Conservation (phyloP, 1,140 invertebrate genomes). For the Orius insidiosus region DNA sequence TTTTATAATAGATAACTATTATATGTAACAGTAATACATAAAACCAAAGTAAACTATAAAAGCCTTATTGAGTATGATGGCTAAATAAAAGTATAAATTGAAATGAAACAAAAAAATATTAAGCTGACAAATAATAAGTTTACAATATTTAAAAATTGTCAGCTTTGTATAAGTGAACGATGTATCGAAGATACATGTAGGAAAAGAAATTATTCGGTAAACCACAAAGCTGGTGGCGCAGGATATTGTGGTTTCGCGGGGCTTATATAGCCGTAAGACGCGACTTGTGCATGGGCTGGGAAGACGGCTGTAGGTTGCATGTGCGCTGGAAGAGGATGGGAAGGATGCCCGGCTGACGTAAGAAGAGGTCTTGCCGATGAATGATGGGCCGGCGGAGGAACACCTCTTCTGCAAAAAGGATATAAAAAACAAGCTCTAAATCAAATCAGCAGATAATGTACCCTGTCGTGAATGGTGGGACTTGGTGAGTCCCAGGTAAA, state of each 20-base stretch:
- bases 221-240: slow-evolving; percentile 55
- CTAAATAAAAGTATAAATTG: background rate
- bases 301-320: slow-evolving; percentile 50
- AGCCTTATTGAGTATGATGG: background rate
- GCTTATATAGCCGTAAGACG: slow-evolving; percentile 49
- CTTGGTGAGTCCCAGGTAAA: slow-evolving; percentile 32
- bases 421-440: background rate
- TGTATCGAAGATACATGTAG: background rate
- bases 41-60: too few relatives aligned
- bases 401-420: slow-evolving; percentile 37
- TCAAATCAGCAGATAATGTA: slow-evolving; percentile 23
- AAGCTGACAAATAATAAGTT: background rate
- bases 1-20: background rate
- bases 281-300: slow-evolving; percentile 43
- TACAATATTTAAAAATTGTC: background rate
- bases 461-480: slow-evolving; percentile 28
- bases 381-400: slow-evolving; percentile 71
- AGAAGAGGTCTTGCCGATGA: slow-evolving; percentile 60
- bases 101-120: background rate
- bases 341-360: slow-evolving; percentile 37
- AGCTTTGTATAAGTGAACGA: background rate
- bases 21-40: too few relatives aligned
- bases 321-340: slow-evolving; percentile 68
- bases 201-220: slow-evolving; percentile 33
- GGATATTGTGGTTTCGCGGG: slow-evolving; percentile 44